Percentiles rank a stretch among this genome's conserved stretches.
phyloP scores from a whole-genome alignment of 1,140 invertebrate genomes.

The Orchesella cincta region DNA sequence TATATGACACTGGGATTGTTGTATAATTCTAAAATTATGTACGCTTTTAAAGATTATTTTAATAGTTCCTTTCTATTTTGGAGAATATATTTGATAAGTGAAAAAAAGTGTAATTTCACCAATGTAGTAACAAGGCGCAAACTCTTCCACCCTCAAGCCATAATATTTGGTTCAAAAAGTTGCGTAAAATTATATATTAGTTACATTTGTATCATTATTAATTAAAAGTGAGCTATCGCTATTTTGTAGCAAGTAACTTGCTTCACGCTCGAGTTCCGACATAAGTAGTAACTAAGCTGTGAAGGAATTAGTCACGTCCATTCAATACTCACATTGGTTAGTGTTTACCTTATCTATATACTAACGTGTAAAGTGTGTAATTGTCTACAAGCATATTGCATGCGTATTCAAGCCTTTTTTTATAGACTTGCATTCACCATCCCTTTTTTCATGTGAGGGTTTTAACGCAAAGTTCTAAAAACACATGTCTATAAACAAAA shows the following conservation, averaged over 20 bases:
- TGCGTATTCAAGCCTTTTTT: background rate
- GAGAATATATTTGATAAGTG: background rate
- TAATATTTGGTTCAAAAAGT: background rate
- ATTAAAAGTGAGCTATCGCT: background rate
- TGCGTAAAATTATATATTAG: conserved; percentile 15
- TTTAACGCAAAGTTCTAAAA: no score
- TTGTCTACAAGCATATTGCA: background rate
- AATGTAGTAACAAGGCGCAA: background rate
- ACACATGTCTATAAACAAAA: conserved; percentile 12
- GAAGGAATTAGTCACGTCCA: conserved; percentile 5
- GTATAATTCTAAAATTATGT: no score
- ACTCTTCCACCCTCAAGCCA: conserved; percentile 11
- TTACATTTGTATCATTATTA: conserved; percentile 6
- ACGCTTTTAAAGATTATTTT: background rate
- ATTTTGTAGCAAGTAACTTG: background rate
- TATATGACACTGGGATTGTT: no score
- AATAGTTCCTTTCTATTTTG: background rate
- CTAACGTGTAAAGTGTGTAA: background rate
- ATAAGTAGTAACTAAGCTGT: background rate
- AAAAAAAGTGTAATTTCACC: conserved; percentile 7
- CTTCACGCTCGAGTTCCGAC: background rate
- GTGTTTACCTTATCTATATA: background rate
- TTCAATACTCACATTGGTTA: background rate
- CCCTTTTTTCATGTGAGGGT: no score
- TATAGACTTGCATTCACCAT: background rate